These are phyloP conservation scores for Amphipoea lucens DNA, from an alignment of 2,888 invertebrate genomes.

Conservation along the genomic window DNA sequence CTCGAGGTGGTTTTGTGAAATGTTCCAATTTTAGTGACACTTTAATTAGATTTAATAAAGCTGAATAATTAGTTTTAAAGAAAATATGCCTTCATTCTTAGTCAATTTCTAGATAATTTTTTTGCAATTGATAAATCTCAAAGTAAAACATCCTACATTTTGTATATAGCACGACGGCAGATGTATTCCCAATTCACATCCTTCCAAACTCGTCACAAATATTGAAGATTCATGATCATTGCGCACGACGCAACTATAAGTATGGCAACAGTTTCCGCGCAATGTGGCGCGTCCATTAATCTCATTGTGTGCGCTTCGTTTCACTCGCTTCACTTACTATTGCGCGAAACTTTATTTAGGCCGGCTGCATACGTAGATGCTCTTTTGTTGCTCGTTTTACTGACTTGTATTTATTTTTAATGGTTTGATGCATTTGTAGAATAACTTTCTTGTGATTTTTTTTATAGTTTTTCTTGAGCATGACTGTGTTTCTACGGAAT, in stretches of 20 bases:
- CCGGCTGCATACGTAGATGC: conserved; percentile 43
- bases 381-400: conserved; percentile 20
- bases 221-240: conserved; percentile 56
- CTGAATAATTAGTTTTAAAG: too few relatives aligned
- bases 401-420: not conserved
- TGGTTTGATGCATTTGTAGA: not conserved
- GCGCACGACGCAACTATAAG: conserved; percentile 55
- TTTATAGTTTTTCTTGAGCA: not conserved
- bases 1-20: not conserved
- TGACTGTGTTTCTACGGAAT: not conserved
- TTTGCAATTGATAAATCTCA: not conserved
- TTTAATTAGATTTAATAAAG: not conserved
- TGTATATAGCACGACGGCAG: not conserved
- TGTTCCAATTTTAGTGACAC: not conserved
- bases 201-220: conserved; percentile 7
- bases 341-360: conserved; percentile 57
- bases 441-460: not conserved
- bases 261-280: conserved; percentile 72
- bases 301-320: conserved; percentile 81
- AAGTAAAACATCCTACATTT: not conserved
- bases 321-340: conserved; percentile 65
- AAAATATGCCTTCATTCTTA: not conserved
- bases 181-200: conserved; percentile 28
- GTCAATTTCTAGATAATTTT: not conserved
- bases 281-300: conserved; percentile 79